Evolutionary conservation across 2,113 vertebrate species (phyloP).

Genomic region (Tachysurus fulvidraco): DNA sequence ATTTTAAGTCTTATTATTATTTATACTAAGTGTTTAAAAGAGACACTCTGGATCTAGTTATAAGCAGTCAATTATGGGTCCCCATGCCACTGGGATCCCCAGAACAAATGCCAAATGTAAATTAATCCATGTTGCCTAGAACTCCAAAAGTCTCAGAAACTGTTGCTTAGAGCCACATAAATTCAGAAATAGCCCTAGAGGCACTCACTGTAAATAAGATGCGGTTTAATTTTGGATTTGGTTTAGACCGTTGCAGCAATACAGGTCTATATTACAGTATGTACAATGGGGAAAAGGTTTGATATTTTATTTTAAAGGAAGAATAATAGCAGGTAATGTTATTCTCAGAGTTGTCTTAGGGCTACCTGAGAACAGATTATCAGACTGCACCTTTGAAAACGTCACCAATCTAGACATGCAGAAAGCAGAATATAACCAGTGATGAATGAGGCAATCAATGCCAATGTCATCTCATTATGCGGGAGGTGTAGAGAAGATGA

Average conservation of each 20-base stretch:
- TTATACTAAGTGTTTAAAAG: background rate
- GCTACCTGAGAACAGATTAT: background rate
- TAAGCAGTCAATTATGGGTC: background rate
- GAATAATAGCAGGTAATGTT: background rate
- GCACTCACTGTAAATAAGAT: background rate
- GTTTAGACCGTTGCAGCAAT: background rate
- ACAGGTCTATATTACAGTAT: background rate
- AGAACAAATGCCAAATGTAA: background rate
- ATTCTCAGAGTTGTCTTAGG: background rate
- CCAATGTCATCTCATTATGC: constrained; percentile 45
- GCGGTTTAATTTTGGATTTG: background rate
- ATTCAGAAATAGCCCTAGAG: background rate
- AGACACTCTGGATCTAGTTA: background rate
- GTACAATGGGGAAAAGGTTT: background rate
- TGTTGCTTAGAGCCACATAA: background rate
- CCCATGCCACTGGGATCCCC: background rate
- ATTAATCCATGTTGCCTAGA: background rate
- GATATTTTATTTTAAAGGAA: background rate
- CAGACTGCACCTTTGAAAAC: background rate
- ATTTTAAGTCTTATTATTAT: background rate
- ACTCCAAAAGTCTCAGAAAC: background rate
- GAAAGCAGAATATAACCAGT: constrained; percentile 38
- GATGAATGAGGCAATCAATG: constrained; percentile 48
- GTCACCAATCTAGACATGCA: constrained; percentile 19
- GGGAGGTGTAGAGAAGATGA: constrained; percentile 17